phyloP scores from a whole-genome alignment of 2,113 vertebrate species.

The Otolemur garnettii region DNA sequence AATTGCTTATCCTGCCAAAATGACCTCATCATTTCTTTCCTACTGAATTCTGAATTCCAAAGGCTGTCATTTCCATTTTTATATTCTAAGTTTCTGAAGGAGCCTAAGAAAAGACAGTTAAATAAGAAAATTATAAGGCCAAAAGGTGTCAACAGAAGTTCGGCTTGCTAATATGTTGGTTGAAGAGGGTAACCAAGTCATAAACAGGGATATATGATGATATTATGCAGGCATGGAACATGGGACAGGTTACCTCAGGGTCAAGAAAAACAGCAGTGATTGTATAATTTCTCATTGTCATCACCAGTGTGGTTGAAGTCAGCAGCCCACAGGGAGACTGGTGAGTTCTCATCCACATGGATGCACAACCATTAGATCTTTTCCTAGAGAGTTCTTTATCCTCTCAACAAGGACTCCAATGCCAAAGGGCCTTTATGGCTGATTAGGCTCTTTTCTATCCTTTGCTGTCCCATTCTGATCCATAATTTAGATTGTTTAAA shows the following conservation, averaged over 20 bases:
- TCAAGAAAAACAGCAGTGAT: background rate
- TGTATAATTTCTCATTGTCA: background rate
- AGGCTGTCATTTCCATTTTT: conserved; percentile 46
- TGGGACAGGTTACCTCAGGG: background rate
- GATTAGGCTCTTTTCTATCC: background rate
- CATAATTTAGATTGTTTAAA: background rate
- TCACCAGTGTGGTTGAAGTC: background rate
- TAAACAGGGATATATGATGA: background rate
- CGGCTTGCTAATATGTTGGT: background rate
- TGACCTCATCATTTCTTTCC: conserved; percentile 38
- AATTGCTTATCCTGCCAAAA: conserved; percentile 41
- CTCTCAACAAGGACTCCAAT: background rate
- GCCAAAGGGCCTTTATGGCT: background rate
- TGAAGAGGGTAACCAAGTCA: background rate
- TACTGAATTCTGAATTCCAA: conserved; percentile 55
- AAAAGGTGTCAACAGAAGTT: background rate
- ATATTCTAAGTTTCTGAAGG: background rate
- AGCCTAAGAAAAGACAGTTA: conserved; percentile 21
- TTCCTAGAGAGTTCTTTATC: background rate
- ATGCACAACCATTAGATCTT: background rate
- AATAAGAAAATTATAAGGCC: background rate
- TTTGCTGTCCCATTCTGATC: background rate
- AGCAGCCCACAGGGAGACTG: background rate
- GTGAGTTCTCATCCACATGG: background rate
- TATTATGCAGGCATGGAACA: background rate